phyloP scores from a whole-genome alignment of 1,140 invertebrate species.

The Chlorops oryzae region DNA sequence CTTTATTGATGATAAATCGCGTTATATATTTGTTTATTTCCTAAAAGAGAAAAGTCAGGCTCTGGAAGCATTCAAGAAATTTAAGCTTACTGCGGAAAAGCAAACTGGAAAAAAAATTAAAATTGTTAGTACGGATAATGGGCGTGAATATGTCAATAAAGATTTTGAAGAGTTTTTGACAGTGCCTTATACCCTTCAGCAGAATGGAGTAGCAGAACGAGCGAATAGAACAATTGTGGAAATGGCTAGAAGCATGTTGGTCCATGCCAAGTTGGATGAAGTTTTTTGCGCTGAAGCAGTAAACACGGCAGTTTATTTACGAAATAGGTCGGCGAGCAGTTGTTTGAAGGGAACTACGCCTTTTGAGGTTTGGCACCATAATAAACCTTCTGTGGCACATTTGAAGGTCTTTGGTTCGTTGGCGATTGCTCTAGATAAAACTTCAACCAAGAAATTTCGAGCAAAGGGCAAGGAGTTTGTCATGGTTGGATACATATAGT shows the following conservation, averaged over 20 bases:
- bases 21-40: constrained; percentile 1
- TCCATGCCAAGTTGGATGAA: not conserved
- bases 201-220: constrained; percentile 46
- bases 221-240: constrained; percentile 1
- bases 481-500: constrained; percentile 50
- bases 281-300: constrained; percentile 24
- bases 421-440: constrained; percentile 39
- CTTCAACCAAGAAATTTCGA: constrained; percentile 38
- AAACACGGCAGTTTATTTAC: constrained; percentile 18
- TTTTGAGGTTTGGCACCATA: constrained; percentile 6
- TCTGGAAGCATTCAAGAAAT: constrained; percentile 7
- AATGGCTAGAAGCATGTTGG: constrained; percentile 5
- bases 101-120: constrained; percentile 34
- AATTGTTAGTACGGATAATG: constrained; percentile 41
- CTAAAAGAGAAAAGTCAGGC: constrained; percentile 15
- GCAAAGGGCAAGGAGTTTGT: constrained; percentile 34
- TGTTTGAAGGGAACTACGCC: too few species aligned
- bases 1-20: constrained; percentile 29
- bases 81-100: constrained; percentile 15
- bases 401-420: constrained; percentile 37
- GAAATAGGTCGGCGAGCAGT: constrained; percentile 15
- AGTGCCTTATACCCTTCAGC: constrained; percentile 42
- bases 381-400: constrained; percentile 42
- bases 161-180: constrained; percentile 27
- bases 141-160: constrained; percentile 41